Conservation (phyloP, 2,113 vertebrate species). For the Elgaria multicarinata region DNA sequence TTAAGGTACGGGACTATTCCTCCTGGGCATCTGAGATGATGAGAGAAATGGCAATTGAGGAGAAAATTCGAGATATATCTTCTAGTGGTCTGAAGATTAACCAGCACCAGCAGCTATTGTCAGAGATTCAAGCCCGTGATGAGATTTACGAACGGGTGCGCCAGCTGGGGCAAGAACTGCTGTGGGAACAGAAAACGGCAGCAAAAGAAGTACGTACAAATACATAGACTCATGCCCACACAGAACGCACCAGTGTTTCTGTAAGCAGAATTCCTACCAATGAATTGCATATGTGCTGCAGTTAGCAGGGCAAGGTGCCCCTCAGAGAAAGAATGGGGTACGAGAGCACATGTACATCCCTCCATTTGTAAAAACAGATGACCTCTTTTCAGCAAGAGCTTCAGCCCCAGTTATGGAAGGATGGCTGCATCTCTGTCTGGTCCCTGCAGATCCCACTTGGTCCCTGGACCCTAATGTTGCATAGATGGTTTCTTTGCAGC, state of each 20-base stretch:
- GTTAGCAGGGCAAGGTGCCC: not conserved
- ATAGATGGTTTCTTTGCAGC: no score
- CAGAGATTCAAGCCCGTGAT: constrained; percentile 82
- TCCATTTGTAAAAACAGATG: not conserved
- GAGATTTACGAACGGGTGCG: constrained; percentile 73
- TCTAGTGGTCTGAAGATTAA: constrained; percentile 76
- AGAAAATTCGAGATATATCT: constrained; percentile 79
- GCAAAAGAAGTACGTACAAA: constrained; percentile 76
- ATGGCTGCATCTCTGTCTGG: no score
- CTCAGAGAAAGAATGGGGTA: not conserved
- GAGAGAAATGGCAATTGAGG: constrained; percentile 80
- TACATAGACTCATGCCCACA: not conserved
- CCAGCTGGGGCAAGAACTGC: constrained; percentile 78
- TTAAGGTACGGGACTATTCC: constrained; percentile 81
- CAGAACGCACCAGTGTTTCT: not conserved
- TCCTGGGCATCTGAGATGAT: constrained; percentile 82
- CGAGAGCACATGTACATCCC: not conserved
- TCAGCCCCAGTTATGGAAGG: no score
- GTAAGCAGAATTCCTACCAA: not conserved
- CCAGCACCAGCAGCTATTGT: constrained; percentile 83
- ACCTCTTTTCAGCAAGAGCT: not conserved
- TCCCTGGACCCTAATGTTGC: no score
- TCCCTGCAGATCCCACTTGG: no score
- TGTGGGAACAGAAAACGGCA: constrained; percentile 63
- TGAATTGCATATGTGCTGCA: not conserved